Evolutionary conservation across 1,140 invertebrate species (phyloP), one percentile per base, ranked within the genome.

Genomic region (Pygmarrhopalites habei): DNA sequence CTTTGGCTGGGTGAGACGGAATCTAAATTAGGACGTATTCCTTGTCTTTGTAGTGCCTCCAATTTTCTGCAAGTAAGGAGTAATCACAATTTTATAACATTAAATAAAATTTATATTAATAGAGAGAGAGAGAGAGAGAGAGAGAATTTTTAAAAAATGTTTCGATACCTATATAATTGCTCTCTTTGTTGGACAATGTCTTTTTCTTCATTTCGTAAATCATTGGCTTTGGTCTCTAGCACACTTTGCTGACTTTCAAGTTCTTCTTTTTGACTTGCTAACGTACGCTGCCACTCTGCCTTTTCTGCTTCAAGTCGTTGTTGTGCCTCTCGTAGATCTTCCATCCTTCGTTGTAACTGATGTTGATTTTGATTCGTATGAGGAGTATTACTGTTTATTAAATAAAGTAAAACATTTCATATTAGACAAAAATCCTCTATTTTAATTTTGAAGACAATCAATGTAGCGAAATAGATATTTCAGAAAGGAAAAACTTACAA

Each of bases 141-240:
- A 35, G 15, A 35, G 32, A 35, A 35, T 35, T 35, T 35, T 14
- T 46, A n/a, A 17, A 35, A 52, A n/a, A n/a, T n/a, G n/a, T n/a
- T 64, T n/a, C n/a, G 19, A 47, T 58, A 67, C 30, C 89, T 76
- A 74, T 91, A 93, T 15, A 95, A 77, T 65, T 90, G 85, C 72
- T 95, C 91, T 12, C 90, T 75, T 75, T 95, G 90, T 68, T 92
- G 86, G 17, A 82, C 84, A 15, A 94, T 83, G 72, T 94, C 90
- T 39, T 83, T 82, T 74, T 92, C 86, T 68, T 92, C 87, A 23
- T 67, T 62, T 30, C 66, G 60, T 3, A 67, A 32, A 2, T 44
- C 26, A 14, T 62, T 44, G 49, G 65, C 61, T 39, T 35, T 25
- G 7, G 60, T 25, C n/a, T 39, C 62, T 12, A 68, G 30, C 29